Percentiles rank a stretch among this genome's conserved stretches.
Evolutionary conservation across 2,113 vertebrate genomes (phyloP).

Genomic region (Marmota monax): DNA sequence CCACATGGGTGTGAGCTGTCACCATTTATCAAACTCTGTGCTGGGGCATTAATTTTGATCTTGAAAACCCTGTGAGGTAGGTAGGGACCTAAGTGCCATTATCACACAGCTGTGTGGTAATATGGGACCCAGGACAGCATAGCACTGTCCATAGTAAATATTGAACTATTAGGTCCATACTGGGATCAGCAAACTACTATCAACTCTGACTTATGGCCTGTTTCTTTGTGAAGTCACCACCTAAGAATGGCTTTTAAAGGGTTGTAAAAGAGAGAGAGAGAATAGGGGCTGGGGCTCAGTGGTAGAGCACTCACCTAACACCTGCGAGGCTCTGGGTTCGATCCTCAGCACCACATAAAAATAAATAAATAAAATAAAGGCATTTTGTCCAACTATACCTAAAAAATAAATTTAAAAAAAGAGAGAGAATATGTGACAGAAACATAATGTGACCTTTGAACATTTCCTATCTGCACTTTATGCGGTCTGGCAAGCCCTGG

Average conservation of each 20-base stretch:
- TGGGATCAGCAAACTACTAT: too few species aligned
- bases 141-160: not conserved
- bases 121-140: not conserved
- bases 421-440: not conserved
- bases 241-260: not conserved
- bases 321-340: too few species aligned
- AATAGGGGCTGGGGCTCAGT: too few species aligned
- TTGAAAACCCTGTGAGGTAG: not conserved
- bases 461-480: not conserved
- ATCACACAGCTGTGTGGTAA: too few species aligned
- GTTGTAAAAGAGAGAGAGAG: not conserved
- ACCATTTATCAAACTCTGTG: not conserved
- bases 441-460: not conserved
- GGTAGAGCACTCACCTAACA: too few species aligned
- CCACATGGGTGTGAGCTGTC: not conserved
- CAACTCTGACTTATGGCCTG: not conserved
- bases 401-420: too few species aligned
- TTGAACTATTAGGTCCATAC: not conserved
- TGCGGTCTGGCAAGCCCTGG: not conserved
- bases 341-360: too few species aligned
- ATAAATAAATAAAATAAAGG: too few species aligned
- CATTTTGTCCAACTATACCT: too few species aligned
- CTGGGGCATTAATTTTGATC: not conserved
- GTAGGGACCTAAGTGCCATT: not conserved
- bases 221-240: not conserved